Evolutionary conservation across 2,888 invertebrate genomes (phyloP).

Genomic region (Leptinotarsa haldemani): DNA sequence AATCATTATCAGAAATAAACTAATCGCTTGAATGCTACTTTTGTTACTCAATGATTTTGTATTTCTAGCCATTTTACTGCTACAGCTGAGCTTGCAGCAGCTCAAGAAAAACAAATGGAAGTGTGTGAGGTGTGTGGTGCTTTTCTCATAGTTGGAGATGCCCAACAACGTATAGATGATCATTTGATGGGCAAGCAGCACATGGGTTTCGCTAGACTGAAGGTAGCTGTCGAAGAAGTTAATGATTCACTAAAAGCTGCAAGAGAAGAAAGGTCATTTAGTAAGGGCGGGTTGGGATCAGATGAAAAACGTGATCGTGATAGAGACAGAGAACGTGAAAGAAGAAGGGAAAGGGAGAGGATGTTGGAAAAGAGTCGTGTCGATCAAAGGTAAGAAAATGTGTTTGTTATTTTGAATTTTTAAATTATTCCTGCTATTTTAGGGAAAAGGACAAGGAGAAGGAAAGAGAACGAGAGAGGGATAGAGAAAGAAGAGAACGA

Average conservation of each 20-base stretch:
- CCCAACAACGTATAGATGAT: constrained; percentile 97
- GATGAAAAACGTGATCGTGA: constrained; percentile 53
- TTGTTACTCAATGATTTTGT: too few species aligned
- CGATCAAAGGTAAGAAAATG: constrained; percentile 52
- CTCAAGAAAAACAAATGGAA: constrained; percentile 98
- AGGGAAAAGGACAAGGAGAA: constrained; percentile 53
- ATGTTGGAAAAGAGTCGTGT: constrained; percentile 51
- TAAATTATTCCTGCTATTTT: constrained; percentile 1
- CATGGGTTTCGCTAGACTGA: constrained; percentile 83
- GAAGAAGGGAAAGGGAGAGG: constrained; percentile 40
- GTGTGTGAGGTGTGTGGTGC: constrained; percentile 99
- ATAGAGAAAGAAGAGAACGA: constrained; percentile 37
- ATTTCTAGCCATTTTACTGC: constrained; percentile 73
- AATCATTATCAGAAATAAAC: too few species aligned
- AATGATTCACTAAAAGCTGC: constrained; percentile 71
- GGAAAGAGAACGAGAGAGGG: constrained; percentile 48
- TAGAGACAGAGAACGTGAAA: constrained; percentile 43
- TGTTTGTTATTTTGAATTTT: background rate
- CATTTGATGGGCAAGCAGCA: constrained; percentile 99
- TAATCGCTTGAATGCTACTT: too few species aligned
- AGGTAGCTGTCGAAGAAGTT: constrained; percentile 75
- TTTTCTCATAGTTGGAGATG: constrained; percentile 98
- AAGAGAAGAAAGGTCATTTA: constrained; percentile 65
- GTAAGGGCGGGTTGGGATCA: constrained; percentile 52
- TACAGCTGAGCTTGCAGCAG: constrained; percentile 85